Evolutionary conservation across 2,797 vertebrate genomes (phyloP), one percentile per base, ranked within the genome.

Genomic region (Cyclopterus lumpus): DNA sequence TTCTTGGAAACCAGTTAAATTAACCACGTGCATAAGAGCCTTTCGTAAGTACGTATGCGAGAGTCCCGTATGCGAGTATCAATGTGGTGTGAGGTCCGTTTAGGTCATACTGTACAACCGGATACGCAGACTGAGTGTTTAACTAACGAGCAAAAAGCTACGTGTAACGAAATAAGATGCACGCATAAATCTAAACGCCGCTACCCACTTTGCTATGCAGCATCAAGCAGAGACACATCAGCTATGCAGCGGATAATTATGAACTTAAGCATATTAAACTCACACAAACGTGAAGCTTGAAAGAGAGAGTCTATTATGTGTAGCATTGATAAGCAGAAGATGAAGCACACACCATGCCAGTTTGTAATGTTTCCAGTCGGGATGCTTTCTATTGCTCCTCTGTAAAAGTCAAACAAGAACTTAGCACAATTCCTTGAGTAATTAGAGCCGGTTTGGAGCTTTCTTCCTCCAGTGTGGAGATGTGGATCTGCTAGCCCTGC

Each of bases 291-390:
- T 16, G 26, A 30, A 44, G 75, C 59, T 74, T 1, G 26, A 11
- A 77, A 71, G 70, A 54, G 63, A 84, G 70, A 59, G 79, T 81
- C 42, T 82, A 49, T 26, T 68, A 54, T 77, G 68, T 24, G 34
- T 49, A 38, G 76, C 71, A 58, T 36, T 57, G 78, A 87, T 86
- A 79, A 81, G 78, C 28, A 68, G 62, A 77, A 59, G 76, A 88
- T 84, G 86, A 80, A 6, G 42, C 16, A 44, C 42, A 5, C 44
- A 16, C 6, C 16, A 44, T 44, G 18, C 15, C 16, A 2, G 15
- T 44, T 2, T 44, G 11, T 8, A 20, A 46, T 46, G 44, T 46
- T 46, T 18, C 16, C 44, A 16, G 15, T 44, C 42, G 16, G 15
- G 42, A 44, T 42, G 40, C 14, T 42, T 15, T 5, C 40, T 42